Base-by-base conservation (phyloP, 2,797 vertebrate species). In the Myotis daubentonii region DNA sequence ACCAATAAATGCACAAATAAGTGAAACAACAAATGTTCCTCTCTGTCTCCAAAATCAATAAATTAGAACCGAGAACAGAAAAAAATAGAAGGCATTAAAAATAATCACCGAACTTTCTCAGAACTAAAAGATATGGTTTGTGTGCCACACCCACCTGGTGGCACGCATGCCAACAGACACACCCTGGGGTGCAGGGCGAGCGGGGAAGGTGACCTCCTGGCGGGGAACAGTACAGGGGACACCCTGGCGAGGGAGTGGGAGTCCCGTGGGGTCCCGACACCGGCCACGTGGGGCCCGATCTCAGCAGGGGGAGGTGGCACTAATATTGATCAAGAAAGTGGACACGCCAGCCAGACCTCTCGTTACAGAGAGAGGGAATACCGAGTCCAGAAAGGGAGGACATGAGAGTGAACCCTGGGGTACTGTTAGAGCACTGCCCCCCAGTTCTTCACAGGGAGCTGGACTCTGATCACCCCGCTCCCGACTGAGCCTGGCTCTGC, bases 321-420 rank as follows among this genome's bases (percentile, higher is more conserved):
- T 16, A 44, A 72, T 4, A 20, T 2, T 1, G 0, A 33, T 17
- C 9, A 30, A 6, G 20, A 1, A 8, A 5, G 22, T 15, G 16
- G 60, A 28, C 0, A 0, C 0, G 25, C 72, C 17, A 44, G 44
- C 49, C 47, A 23, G 92, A 3, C 11, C 60, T 28, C 33, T 82
- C 53, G 6, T 28, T 15, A 44, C 0, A 0, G 4, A 57, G 33
- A 25, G 22, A n/a, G 51, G 55, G 38, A 53, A 4, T 13, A 1
- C 28, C 8, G 47, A 28, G 17, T 28, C 6, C 53, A n/a, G 53
- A 28, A 11, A 22, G 5, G 8, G 68, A 62, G 49, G 72, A 33
- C n/a, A 65, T 5, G 0, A 75, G 66, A 55, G 22, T 5, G 19
- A 55, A 38, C 28, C 53, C 12, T 1, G 38, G 3, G 22, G 25